These are phyloP conservation scores for Camponotus vicinus DNA, from an alignment of 1,140 invertebrate species.

Conservation along the genomic window DNA sequence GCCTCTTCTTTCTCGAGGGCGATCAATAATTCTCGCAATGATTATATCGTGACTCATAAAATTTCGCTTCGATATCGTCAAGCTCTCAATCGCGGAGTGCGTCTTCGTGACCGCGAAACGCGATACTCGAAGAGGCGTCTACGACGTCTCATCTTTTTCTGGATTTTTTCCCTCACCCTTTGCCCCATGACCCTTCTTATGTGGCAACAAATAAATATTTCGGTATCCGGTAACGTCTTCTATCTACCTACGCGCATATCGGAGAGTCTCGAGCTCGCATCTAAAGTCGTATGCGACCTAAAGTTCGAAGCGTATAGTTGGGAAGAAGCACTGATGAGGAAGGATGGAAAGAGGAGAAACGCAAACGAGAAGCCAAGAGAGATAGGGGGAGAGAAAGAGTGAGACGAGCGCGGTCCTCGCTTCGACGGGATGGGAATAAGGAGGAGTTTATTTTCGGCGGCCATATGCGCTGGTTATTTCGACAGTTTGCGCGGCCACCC, in stretches of 20 bases:
- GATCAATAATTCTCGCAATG: constrained; percentile 11
- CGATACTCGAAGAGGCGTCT: constrained; percentile 74
- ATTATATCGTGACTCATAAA: background rate
- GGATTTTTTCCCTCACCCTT: constrained; percentile 22
- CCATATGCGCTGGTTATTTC: constrained; percentile 86
- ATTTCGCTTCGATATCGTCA: constrained; percentile 7
- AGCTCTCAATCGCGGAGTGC: background rate
- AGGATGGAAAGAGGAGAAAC: constrained; percentile 16
- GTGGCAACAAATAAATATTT: constrained; percentile 79
- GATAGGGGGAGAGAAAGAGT: background rate
- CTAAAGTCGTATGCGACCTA: constrained; percentile 21
- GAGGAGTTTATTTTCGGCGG: constrained; percentile 84
- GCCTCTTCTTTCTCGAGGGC: background rate
- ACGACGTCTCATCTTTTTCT: constrained; percentile 46
- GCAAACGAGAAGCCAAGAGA: constrained; percentile 17
- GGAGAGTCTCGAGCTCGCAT: constrained; percentile 43
- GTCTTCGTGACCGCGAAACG: constrained; percentile 72
- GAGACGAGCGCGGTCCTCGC: constrained; percentile 61
- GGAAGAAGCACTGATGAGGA: constrained; percentile 50
- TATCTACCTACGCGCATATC: constrained; percentile 69
- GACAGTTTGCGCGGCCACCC: constrained; percentile 76
- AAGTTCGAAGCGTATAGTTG: constrained; percentile 61
- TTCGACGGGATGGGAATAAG: constrained; percentile 84
- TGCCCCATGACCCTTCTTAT: constrained; percentile 33
- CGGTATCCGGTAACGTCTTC: constrained; percentile 72